Conservation (phyloP, 2,888 invertebrate genomes). For the Seladonia tumulorum region DNA sequence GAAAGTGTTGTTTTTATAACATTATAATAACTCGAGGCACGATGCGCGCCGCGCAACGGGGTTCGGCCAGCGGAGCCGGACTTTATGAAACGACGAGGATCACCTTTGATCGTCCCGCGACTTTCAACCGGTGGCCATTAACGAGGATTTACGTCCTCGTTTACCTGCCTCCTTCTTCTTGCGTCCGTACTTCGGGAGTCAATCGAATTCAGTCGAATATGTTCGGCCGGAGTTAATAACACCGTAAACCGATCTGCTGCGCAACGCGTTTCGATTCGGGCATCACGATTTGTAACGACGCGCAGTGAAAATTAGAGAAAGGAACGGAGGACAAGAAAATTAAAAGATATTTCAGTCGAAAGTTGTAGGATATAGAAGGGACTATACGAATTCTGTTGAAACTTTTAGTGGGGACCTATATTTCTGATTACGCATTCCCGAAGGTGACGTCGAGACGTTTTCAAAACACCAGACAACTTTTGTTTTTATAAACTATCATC, state of each 20-base stretch:
- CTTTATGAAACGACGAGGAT: conserved; percentile 16
- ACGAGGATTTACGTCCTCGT: conserved; percentile 33
- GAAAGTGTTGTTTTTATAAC: background rate
- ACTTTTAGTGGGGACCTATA: no score
- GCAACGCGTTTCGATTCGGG: background rate
- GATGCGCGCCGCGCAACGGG: background rate
- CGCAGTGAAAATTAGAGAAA: background rate
- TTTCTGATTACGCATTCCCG: no score
- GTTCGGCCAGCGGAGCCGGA: background rate
- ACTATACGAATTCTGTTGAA: no score
- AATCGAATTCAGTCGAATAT: conserved; percentile 24
- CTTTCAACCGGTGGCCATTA: conserved; percentile 8
- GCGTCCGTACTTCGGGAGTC: conserved; percentile 17
- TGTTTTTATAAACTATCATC: no score
- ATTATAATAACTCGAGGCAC: background rate
- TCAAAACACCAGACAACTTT: no score
- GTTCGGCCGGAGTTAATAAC: conserved; percentile 19
- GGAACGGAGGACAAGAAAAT: no score
- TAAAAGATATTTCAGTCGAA: background rate
- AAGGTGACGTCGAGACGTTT: no score
- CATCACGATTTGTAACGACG: background rate
- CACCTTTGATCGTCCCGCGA: conserved; percentile 34
- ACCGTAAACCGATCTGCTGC: background rate
- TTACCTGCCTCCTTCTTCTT: background rate
- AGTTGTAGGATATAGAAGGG: background rate